Conservation (phyloP, 2,888 invertebrate genomes). For the Caenorhabditis parvicauda region DNA sequence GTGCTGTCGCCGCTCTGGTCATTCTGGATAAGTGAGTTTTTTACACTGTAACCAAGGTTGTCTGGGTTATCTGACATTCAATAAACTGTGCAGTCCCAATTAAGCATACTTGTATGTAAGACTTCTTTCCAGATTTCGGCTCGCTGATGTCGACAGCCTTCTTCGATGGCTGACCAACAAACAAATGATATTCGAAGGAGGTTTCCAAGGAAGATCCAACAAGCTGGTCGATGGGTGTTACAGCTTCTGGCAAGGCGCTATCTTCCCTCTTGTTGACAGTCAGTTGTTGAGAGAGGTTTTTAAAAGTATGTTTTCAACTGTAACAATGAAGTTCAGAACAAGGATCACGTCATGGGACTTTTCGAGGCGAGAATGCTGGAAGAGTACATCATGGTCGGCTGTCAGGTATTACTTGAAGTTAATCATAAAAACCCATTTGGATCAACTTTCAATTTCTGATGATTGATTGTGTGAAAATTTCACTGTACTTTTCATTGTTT, state of each 20-base stretch:
- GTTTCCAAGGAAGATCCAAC: constrained; percentile 80
- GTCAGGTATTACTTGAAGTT: constrained; percentile 74
- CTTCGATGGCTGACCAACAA: constrained; percentile 76
- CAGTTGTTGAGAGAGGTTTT: constrained; percentile 27
- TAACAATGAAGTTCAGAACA: background rate
- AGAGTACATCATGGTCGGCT: constrained; percentile 89
- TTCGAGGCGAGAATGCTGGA: constrained; percentile 72
- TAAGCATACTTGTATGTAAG: background rate
- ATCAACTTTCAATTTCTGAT: too few species aligned
- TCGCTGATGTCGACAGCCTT: constrained; percentile 32
- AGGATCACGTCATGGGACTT: constrained; percentile 11
- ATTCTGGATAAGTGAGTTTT: constrained; percentile 71
- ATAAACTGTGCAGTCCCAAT: background rate
- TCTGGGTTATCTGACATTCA: background rate
- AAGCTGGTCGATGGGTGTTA: constrained; percentile 98
- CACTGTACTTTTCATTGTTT: too few species aligned
- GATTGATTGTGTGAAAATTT: too few species aligned
- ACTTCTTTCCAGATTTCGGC: constrained; percentile 24
- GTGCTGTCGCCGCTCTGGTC: constrained; percentile 85
- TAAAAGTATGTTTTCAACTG: background rate
- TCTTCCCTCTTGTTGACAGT: constrained; percentile 69
- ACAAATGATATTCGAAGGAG: constrained; percentile 91
- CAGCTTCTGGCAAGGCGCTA: constrained; percentile 96
- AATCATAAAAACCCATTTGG: too few species aligned
- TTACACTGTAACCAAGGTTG: background rate